Evolutionary conservation across 2,797 vertebrate genomes (phyloP), one percentile per base, ranked within the genome.

Genomic region (Eulemur albifrons): DNA sequence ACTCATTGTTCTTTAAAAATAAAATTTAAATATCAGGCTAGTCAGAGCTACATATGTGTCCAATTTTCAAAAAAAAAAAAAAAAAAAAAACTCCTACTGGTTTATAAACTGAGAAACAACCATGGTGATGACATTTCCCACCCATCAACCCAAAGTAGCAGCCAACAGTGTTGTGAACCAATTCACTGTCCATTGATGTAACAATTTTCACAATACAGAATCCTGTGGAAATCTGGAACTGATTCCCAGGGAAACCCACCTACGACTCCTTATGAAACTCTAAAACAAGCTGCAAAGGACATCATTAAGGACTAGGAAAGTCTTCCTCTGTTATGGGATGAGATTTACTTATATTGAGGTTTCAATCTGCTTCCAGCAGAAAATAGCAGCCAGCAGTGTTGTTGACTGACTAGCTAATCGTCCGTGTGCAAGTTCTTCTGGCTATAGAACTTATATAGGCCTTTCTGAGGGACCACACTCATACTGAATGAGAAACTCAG

Each of bases 71-170:
- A 48, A 30, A 61, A 43, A 43, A 43, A 43, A 35, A 35, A 35
- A 35, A 35, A 35, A 93, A 81, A 57, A 90, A 83, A 92, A 75
- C 63, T 93, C 54, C 35, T 86, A 80, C 79, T 83, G 52, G 27
- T 73, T 88, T 92, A 11, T 75, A 89, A 96, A 80, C n/a, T 90
- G 38, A 50, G 82, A 96, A 97, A 93, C 18, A 93, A 91, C 23
- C 10, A 70, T 59, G 61, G 72, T 94, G 65, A 95, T 92, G 95
- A 76, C 76, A 96, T 81, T 94, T 96, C 43, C 61, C 15, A 73
- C 9, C 57, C 90, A 96, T 93, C 57, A 12, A 85, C 54, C 67
- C 73, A 63, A 94, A 92, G 52, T 91, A 76, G 20, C 77, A 65
- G 63, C 63, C 63, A 65, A 65, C 63, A 32, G 15, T 65, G 63